phyloP scores from a whole-genome alignment of 2,797 vertebrate genomes.

The Pangasius krempfi region DNA sequence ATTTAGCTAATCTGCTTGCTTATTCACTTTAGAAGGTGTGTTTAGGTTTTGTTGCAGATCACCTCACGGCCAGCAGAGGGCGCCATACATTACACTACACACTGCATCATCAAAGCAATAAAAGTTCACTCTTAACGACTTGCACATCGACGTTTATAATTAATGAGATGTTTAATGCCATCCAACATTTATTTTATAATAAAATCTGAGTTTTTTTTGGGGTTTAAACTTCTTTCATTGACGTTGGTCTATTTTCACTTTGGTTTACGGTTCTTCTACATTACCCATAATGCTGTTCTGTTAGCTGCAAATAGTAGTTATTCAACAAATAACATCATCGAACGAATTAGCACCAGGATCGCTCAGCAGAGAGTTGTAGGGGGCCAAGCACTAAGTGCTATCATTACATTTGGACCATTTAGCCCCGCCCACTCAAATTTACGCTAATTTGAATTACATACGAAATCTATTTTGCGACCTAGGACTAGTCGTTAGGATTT shows the following conservation, averaged over 20 bases:
- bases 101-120: not conserved
- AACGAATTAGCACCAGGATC: not conserved
- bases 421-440: not conserved
- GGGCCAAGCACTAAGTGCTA: not conserved
- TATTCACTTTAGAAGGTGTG: not conserved
- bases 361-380: not conserved
- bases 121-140: not conserved
- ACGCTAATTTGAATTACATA: not conserved
- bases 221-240: no score
- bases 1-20: not conserved
- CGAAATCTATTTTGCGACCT: not conserved
- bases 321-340: not conserved
- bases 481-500: no score
- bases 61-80: not conserved
- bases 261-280: not conserved
- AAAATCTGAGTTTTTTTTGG: no score
- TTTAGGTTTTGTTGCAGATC: not conserved
- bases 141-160: not conserved
- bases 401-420: not conserved
- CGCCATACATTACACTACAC: not conserved
- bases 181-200: not conserved
- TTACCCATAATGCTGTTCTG: not conserved
- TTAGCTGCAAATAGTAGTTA: not conserved
- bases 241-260: not conserved
- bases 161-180: not conserved